These are phyloP conservation scores for Scaeva pyrastri DNA, from an alignment of 2,888 invertebrate genomes.

Conservation along the genomic window DNA sequence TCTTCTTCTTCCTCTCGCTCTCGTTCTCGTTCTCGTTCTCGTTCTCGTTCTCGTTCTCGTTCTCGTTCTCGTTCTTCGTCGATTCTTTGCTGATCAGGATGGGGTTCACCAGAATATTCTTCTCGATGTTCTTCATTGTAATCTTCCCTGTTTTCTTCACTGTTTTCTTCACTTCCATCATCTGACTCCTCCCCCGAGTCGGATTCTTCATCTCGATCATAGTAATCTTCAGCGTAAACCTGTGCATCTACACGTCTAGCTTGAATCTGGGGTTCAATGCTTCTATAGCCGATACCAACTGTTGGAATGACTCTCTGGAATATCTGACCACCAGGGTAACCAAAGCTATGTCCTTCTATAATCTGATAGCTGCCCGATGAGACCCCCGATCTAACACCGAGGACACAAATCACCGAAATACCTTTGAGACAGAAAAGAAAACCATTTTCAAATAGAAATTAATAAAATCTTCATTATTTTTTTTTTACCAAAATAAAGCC, in stretches of 20 bases:
- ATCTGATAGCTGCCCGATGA: conserved; percentile 23
- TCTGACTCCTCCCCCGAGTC: neutral
- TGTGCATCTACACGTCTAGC: neutral
- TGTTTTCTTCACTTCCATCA: neutral
- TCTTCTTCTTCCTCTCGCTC: neutral
- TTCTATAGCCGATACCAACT: neutral
- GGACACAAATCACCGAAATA: conserved; percentile 41
- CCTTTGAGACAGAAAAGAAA: conserved; percentile 4
- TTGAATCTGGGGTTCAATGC: neutral
- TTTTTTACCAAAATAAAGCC: conserved; percentile 65
- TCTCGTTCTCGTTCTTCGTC: neutral
- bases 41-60: neutral
- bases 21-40: neutral
- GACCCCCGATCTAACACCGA: conserved; percentile 29
- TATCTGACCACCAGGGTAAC: conserved; percentile 29
- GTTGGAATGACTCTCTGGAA: conserved; percentile 20
- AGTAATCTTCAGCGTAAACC: neutral
- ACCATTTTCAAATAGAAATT: neutral
- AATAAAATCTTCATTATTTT: neutral
- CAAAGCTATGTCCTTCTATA: conserved; percentile 18
- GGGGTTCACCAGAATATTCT: neutral
- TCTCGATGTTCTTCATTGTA: neutral
- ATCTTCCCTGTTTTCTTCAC: neutral
- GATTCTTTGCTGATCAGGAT: neutral
- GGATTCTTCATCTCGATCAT: neutral